These are phyloP conservation scores for Scaptomyza reducta DNA, from an alignment of 2,888 invertebrate species.

Conservation along the genomic window DNA sequence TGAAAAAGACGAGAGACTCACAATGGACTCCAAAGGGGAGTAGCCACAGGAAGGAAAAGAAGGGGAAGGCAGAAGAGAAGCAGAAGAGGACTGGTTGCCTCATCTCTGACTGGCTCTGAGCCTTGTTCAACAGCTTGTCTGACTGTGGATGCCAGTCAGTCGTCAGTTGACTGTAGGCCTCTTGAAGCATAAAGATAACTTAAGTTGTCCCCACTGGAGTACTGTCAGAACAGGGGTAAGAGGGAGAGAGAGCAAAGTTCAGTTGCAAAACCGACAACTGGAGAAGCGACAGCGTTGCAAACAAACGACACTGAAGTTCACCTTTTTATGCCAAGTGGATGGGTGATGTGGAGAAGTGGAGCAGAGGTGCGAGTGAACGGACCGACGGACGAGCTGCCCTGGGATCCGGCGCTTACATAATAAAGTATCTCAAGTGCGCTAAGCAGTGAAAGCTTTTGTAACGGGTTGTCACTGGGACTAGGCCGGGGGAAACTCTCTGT, in stretches of 20 bases:
- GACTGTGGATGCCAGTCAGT: conserved; percentile 46
- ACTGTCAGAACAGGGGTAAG: not conserved
- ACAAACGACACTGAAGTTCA: conserved; percentile 69
- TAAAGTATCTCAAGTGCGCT: conserved; percentile 63
- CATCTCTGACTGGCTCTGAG: conserved; percentile 16
- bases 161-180: conserved; percentile 60
- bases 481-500: conserved; percentile 13
- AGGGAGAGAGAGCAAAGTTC: conserved; percentile 42
- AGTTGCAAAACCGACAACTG: conserved; percentile 50
- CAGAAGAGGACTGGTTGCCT: conserved; percentile 11
- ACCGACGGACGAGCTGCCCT: conserved; percentile 17
- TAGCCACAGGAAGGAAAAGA: conserved; percentile 28
- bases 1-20: conserved; percentile 47
- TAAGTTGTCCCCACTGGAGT: conserved; percentile 68
- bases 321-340: conserved; percentile 62
- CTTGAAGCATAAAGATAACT: conserved; percentile 72
- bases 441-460: conserved; percentile 62
- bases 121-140: conserved; percentile 58
- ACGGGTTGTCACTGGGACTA: conserved; percentile 44
- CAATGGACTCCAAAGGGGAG: conserved; percentile 36
- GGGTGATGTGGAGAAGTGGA: not conserved
- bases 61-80: not conserved
- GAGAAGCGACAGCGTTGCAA: conserved; percentile 43
- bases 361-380: not conserved
- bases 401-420: conserved; percentile 58